phyloP scores from a whole-genome alignment of 2,888 invertebrate species.

The Mechanitis messenoides region DNA sequence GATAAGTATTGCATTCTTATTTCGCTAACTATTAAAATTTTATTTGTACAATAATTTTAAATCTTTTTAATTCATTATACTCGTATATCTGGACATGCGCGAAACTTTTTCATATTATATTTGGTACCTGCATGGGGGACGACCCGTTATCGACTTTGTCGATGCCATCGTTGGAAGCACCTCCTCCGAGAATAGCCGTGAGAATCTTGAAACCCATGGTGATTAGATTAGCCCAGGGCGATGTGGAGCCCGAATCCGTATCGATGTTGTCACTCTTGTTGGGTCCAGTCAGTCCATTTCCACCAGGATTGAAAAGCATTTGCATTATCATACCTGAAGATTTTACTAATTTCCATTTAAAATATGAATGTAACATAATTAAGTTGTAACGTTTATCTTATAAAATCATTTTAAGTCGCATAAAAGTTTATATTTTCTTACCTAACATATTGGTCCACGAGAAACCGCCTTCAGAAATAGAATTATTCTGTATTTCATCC shows the following conservation, averaged over 20 bases:
- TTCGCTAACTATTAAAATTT: conserved; percentile 18
- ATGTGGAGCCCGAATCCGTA: conserved; percentile 81
- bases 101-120: conserved; percentile 12
- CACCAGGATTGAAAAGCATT: conserved; percentile 86
- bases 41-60: conserved; percentile 28
- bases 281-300: conserved; percentile 84
- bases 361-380: background rate
- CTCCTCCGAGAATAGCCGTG: conserved; percentile 88
- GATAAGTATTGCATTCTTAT: conserved; percentile 53
- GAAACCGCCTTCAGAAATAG: conserved; percentile 86
- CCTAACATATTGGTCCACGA: conserved; percentile 93
- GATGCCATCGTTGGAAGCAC: conserved; percentile 86
- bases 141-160: conserved; percentile 94
- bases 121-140: conserved; percentile 89
- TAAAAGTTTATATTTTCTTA: conserved; percentile 42
- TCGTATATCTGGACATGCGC: conserved; percentile 27
- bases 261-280: conserved; percentile 88
- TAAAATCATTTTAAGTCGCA: conserved; percentile 9
- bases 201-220: conserved; percentile 91
- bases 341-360: background rate
- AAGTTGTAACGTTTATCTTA: background rate
- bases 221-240: conserved; percentile 92
- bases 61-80: conserved; percentile 22
- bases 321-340: conserved; percentile 86
- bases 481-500: conserved; percentile 88